Base-by-base conservation (phyloP, 1,140 invertebrate genomes). In the Drosophila athabasca region DNA sequence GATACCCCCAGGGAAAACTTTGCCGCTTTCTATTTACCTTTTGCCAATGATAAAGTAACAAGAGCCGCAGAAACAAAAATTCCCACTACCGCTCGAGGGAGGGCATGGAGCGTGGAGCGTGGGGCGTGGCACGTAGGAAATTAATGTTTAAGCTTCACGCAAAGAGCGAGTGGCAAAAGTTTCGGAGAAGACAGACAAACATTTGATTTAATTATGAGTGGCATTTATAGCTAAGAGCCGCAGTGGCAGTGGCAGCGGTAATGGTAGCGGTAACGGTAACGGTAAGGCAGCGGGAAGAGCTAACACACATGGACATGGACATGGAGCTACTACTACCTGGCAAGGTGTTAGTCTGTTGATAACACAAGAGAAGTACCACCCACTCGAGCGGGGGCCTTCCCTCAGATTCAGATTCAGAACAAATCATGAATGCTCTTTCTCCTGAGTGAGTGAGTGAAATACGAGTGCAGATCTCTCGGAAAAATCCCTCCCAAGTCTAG, bases 121-220 rank as follows among this genome's bases (percentile, higher is more conserved):
- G 15, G 45, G 41, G 48, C 7, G 9, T 24, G 29, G 13, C 52
- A 74, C 58, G 58, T 80, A 75, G 82, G 79, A 87, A 87, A 87
- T 88, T 83, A 83, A 88, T 87, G 83, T 88, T 87, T 73, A 79
- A 83, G 83, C 84, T 83, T 83, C 72, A 71, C 83, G 83, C 83
- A 79, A 73, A 76, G 44, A 65, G 65, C 74, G 62, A 59, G 54
- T 61, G 26, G 54, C 39, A 60, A 78, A 80, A 76, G 62, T 87
- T 82, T 76, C 41, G 44, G 44, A 64, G 29, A 45, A 55, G 74
- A 72, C 82, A 84, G 90, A 79, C 90, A 91, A 88, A 90, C 85
- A 90, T 90, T 90, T 91, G 90, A 91, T 91, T 91, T 91, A 91
- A 91, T 91, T 91, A 91, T 91, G 90, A 91, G 90, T 91, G 90